Conservation (phyloP, 2,797 vertebrate species). For the Mergus octosetaceus region DNA sequence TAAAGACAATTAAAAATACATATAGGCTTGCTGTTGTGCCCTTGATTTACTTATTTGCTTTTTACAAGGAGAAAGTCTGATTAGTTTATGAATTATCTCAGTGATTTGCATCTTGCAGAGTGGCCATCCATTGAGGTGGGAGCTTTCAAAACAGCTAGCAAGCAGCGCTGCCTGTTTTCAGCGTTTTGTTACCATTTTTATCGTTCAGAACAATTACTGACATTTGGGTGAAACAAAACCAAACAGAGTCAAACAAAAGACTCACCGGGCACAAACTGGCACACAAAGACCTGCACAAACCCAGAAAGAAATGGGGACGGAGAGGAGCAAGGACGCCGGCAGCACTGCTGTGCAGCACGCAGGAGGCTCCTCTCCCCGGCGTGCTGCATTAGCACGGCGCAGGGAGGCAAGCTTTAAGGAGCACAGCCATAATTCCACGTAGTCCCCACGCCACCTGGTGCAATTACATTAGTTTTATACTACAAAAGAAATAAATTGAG, state of each 20-base stretch:
- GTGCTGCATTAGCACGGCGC: neutral
- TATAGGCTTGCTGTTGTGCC: neutral
- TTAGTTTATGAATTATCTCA: neutral
- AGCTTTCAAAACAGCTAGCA: neutral
- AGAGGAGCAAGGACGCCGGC: neutral
- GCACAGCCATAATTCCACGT: neutral
- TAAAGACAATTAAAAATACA: neutral
- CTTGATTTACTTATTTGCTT: neutral
- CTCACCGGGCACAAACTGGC: neutral
- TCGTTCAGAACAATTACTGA: neutral
- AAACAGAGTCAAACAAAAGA: neutral
- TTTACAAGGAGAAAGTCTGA: neutral
- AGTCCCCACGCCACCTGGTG: neutral
- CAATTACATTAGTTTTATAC: slow-evolving; percentile 32
- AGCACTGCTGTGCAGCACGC: neutral
- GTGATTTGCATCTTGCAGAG: neutral
- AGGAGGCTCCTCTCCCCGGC: neutral
- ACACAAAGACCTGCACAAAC: neutral
- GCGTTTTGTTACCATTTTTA: neutral
- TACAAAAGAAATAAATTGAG: slow-evolving; percentile 25
- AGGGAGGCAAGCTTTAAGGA: neutral
- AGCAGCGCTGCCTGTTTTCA: neutral
- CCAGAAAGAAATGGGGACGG: neutral
- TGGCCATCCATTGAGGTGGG: neutral
- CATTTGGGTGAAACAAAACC: neutral